phyloP scores from a whole-genome alignment of 2,888 invertebrate genomes.

The Hetaerina titia region DNA sequence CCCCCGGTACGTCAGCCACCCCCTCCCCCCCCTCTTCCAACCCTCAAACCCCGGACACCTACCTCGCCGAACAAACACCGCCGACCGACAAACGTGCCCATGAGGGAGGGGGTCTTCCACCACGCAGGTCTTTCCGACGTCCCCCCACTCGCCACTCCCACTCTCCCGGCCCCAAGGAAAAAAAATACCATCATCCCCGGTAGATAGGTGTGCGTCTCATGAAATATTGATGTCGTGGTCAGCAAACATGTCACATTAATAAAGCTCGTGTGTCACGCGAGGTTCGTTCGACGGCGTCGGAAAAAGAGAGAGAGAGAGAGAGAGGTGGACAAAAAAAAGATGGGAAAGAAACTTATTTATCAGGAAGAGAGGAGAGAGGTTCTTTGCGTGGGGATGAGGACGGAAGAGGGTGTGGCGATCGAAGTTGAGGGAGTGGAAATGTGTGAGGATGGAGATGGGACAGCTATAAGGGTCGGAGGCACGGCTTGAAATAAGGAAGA shows the following conservation, averaged over 20 bases:
- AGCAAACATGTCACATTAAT: conserved; percentile 12
- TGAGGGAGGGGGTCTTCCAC: too few species aligned
- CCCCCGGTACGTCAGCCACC: not conserved
- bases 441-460: not conserved
- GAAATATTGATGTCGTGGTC: conserved; percentile 35
- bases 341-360: too few species aligned
- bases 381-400: too few species aligned
- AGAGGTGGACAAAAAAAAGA: not conserved
- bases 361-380: too few species aligned
- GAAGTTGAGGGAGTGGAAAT: not conserved
- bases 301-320: not conserved
- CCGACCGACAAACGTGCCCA: too few species aligned
- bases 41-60: too few species aligned
- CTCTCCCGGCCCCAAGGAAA: not conserved
- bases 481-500: not conserved
- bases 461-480: too few species aligned
- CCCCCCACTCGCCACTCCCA: not conserved
- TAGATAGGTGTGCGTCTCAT: not conserved
- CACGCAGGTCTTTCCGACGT: not conserved
- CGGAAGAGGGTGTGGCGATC: too few species aligned
- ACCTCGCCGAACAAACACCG: too few species aligned
- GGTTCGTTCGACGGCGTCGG: not conserved
- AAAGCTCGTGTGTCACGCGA: not conserved
- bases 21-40: not conserved
- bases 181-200: not conserved